Conservation (phyloP, 2,113 vertebrate genomes). For the Callaeas wilsoni region DNA sequence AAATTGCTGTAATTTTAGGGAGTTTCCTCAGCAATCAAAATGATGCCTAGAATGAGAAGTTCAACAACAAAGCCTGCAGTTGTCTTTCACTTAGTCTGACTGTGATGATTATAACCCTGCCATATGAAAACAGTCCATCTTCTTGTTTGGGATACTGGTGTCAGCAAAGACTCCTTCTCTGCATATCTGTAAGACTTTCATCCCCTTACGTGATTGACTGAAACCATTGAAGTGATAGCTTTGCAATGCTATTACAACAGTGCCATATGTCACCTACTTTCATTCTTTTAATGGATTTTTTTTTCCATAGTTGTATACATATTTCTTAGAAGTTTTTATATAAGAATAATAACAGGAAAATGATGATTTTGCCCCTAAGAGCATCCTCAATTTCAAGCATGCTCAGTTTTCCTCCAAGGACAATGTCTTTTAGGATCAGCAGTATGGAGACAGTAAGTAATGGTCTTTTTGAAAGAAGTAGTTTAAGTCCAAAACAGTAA, state of each 20-base stretch:
- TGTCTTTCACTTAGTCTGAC: background rate
- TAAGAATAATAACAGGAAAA: background rate
- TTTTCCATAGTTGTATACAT: background rate
- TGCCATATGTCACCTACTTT: background rate
- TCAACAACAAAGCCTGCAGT: constrained; percentile 1
- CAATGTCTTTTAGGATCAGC: background rate
- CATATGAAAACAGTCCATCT: background rate
- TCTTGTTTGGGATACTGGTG: background rate
- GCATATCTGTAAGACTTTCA: background rate
- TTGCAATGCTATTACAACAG: background rate
- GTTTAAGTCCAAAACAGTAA: background rate
- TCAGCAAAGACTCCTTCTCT: background rate
- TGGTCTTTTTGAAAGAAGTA: background rate
- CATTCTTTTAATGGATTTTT: background rate
- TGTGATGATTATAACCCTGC: background rate
- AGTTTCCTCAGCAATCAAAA: constrained; percentile 17
- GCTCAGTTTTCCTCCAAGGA: background rate
- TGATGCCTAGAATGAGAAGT: background rate
- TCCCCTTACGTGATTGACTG: background rate
- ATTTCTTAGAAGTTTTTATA: background rate
- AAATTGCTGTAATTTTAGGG: constrained; percentile 18
- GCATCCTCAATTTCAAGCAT: background rate
- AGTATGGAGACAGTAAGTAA: background rate
- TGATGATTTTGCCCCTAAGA: background rate
- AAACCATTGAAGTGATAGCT: background rate